Base-by-base conservation (phyloP, 2,113 vertebrate species). In the Pseudorhombus dupliciocellatus region DNA sequence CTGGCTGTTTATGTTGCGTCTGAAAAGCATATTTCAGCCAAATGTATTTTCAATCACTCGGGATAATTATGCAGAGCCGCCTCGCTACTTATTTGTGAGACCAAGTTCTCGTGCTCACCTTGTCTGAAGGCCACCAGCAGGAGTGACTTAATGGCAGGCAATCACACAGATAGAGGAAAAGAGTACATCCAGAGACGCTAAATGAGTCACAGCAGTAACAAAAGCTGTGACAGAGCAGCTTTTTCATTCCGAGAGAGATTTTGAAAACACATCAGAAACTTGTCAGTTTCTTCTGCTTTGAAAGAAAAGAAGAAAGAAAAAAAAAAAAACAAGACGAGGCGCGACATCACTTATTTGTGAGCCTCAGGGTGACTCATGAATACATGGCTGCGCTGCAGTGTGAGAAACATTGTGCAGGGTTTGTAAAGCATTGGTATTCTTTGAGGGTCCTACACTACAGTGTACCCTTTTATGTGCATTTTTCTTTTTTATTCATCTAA, bases 1-100 rank as follows among this genome's bases (percentile, higher is more conserved):
- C 77, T 64, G 84, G 86, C 83, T 80, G 81, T 90, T 88, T 83
- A 61, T 73, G 66, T 58, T 53, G 60, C 57, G 42, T 59, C 62
- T 73, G 42, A 82, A 83, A 76, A 73, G 57, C 62, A 80, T 57
- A 69, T 65, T 86, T 87, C 73, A 84, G 73, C 84, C 78, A 59
- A 70, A 79, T 75, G 73, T 70, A 72, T 73, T 88, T 80, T 66
- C 67, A 80, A 66, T 84, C 82, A 85, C 24, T 44, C 53, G 40
- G 46, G 46, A 65, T 75, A 50, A 80, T 80, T 78, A 81, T 24
- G 15, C 15, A 1, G 50, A 71, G 50, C 37, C 7, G 20, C 21
- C 12, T 4, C 15, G 7, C 25, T 0, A 65, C 54, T 21, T 34
- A 26, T 21, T 14, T 72, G 26, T 9, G 12, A 40, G 62, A 76